Base-by-base conservation (phyloP, 2,797 vertebrate species). In the Gouania willdenowi region DNA sequence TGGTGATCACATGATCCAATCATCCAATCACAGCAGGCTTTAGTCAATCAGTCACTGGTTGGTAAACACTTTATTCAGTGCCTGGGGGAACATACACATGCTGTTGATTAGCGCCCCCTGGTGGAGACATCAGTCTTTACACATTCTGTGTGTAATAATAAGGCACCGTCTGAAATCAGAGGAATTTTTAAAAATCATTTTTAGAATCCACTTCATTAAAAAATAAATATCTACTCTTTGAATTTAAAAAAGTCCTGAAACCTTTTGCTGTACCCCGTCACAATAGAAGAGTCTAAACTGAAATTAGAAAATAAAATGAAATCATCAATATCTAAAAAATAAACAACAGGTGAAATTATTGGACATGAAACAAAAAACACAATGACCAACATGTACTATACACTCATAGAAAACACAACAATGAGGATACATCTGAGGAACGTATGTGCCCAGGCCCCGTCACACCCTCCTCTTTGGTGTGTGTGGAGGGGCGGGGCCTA, bases 11-110 rank as follows among this genome's bases (percentile, higher is more conserved):
- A n/a, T n/a, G n/a, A n/a, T n/a, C n/a, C n/a, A n/a, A n/a, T n/a
- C n/a, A n/a, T n/a, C n/a, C n/a, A n/a, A n/a, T n/a, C n/a, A n/a
- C n/a, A 31, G 10, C 1, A 1, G 34, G n/a, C 8, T 12, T 29
- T 3, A 32, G 19, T 6, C 23, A 28, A 16, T 48, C 14, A 31
- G 37, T 34, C 6, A 24, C 12, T 36, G 66, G 71, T 81, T 81
- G 62, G 75, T 80, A 75, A 83, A 63, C 36, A 47, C 23, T 79
- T 92, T 93, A 92, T 92, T 93, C 91, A 91, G 91, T 93, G 91
- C 90, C 82, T 89, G 86, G 80, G 84, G 83, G 84, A 88, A 89
- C n/a, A n/a, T n/a, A n/a, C n/a, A n/a, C n/a, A 14, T 14, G 13
- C 14, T 13, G 14, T 14, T 13, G 14, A 14, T 14, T 2, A 14